Percentiles rank a stretch among this genome's conserved stretches.
Evolutionary conservation across 2,113 vertebrate species (phyloP).

Genomic region (Heterocephalus glaber): DNA sequence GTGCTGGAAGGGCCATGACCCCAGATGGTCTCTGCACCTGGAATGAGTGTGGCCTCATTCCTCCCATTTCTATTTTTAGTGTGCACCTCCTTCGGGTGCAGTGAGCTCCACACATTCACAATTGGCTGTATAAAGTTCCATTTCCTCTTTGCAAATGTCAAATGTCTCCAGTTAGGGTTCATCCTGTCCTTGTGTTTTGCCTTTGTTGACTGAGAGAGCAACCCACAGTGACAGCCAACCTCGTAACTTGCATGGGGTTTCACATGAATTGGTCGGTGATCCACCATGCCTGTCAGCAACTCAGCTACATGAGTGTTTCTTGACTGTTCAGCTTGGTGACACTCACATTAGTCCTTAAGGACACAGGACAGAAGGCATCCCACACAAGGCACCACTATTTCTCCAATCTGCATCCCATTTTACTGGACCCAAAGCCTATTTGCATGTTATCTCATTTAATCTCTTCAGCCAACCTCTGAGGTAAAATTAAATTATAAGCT

Average conservation of each 20-base stretch:
- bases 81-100: neutral
- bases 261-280: neutral
- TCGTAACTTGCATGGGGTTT: neutral
- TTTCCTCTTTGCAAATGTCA: constrained; percentile 77
- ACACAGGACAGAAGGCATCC: neutral
- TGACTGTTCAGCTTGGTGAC: neutral
- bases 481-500: constrained; percentile 1
- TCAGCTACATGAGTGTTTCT: neutral
- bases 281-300: neutral
- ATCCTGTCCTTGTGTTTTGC: constrained; percentile 45
- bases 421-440: neutral
- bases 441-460: neutral
- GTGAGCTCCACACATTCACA: constrained; percentile 25
- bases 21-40: constrained; percentile 64
- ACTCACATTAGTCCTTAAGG: neutral
- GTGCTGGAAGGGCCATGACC: constrained; percentile 60
- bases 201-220: neutral
- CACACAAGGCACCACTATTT: neutral
- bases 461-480: neutral
- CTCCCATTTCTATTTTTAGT: constrained; percentile 65
- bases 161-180: constrained; percentile 1
- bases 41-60: neutral
- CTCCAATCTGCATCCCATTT: neutral
- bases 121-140: constrained; percentile 60
- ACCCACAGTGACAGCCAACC: neutral